Evolutionary conservation across 1,140 invertebrate species (phyloP).

Genomic region (Bathynomus jamesi): DNA sequence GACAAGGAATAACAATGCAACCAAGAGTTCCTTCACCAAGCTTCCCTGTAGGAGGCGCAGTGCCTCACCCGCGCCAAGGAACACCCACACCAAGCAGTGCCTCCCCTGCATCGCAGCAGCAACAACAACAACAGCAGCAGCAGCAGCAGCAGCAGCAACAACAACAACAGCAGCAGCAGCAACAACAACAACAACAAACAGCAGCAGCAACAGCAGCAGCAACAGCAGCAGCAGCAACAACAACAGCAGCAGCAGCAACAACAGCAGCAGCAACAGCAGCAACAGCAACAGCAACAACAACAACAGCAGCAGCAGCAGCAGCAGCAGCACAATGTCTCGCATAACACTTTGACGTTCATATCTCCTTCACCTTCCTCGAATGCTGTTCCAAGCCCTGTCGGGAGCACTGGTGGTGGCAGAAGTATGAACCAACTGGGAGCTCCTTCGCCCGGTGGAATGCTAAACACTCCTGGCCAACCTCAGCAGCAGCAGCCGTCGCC

Average conservation of each 20-base stretch:
- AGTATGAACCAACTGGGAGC: constrained; percentile 21
- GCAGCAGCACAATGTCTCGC: constrained; percentile 6
- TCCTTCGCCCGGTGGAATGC: constrained; percentile 25
- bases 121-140: constrained; percentile 12
- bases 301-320: constrained; percentile 19
- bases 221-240: no score
- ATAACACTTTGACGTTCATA: constrained; percentile 10
- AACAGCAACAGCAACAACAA: constrained; percentile 11
- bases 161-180: constrained; percentile 17
- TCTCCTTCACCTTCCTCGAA: constrained; percentile 29
- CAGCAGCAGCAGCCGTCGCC: constrained; percentile 36
- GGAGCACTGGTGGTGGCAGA: constrained; percentile 18
- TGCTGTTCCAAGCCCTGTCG: constrained; percentile 29
- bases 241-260: constrained; percentile 11
- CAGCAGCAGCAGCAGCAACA: constrained; percentile 18
- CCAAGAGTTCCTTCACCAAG: constrained; percentile 33
- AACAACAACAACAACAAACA: no score
- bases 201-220: no score
- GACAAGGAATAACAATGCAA: constrained; percentile 21
- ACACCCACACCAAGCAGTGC: constrained; percentile 26
- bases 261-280: constrained; percentile 16
- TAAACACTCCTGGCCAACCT: constrained; percentile 32
- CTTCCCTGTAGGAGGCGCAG: constrained; percentile 10
- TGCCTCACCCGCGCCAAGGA: constrained; percentile 22
- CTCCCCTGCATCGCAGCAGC: constrained; percentile 19